phyloP scores from a whole-genome alignment of 2,113 vertebrate species.

The Ia io region DNA sequence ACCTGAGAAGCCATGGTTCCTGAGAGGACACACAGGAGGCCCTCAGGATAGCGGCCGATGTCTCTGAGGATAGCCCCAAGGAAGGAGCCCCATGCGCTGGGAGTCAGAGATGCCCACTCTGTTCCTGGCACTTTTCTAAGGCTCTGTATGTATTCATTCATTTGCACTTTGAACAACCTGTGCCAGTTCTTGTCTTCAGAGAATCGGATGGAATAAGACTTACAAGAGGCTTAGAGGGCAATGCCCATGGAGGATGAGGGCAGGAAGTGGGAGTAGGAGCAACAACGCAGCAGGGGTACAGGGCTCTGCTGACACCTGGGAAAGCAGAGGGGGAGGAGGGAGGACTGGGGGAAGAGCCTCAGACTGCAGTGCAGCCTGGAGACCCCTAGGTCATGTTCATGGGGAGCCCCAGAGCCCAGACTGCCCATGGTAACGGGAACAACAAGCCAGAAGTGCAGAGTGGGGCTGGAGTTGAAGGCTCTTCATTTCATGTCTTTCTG shows the following conservation, averaged over 20 bases:
- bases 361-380: neutral
- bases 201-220: neutral
- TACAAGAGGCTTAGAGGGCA: neutral
- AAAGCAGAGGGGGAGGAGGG: neutral
- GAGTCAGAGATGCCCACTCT: neutral
- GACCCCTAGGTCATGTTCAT: neutral
- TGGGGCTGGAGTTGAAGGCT: neutral
- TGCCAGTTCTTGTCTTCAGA: neutral
- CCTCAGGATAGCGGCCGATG: neutral
- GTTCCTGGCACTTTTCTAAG: neutral
- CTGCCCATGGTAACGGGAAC: neutral
- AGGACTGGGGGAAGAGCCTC: neutral
- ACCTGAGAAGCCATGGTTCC: neutral
- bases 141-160: neutral
- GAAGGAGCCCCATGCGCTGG: neutral
- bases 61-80: neutral
- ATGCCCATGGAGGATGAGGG: neutral
- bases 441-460: neutral
- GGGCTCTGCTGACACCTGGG: neutral
- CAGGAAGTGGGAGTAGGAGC: neutral
- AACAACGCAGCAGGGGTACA: neutral
- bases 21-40: neutral
- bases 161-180: neutral
- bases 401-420: neutral
- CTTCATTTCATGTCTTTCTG: neutral